These are phyloP conservation scores for Atractosteus spatula DNA, from an alignment of 2,113 vertebrate species.

Conservation along the genomic window DNA sequence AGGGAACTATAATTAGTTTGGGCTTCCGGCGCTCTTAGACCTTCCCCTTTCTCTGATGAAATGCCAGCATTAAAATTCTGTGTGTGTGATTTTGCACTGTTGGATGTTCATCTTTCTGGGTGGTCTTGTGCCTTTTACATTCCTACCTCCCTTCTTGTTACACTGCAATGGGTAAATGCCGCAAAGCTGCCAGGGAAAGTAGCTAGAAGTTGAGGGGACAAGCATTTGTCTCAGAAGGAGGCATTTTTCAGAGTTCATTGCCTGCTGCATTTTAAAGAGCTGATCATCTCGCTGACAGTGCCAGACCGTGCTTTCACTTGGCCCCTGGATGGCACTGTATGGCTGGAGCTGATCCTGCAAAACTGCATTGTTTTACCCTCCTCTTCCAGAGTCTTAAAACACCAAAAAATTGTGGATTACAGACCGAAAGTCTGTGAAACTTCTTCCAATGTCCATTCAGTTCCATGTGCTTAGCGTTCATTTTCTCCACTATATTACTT, in stretches of 20 bases:
- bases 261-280: constrained; percentile 41
- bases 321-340: constrained; percentile 72
- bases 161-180: constrained; percentile 30
- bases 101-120: constrained; percentile 40
- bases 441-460: no score
- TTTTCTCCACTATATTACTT: no score
- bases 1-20: constrained; percentile 65
- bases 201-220: constrained; percentile 27
- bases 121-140: constrained; percentile 32
- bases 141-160: constrained; percentile 20
- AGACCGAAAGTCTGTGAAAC: no score
- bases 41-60: constrained; percentile 29
- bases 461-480: no score
- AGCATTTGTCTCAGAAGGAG: background rate
- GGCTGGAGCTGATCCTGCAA: constrained; percentile 40
- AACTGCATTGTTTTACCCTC: no score
- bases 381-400: no score
- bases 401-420: no score
- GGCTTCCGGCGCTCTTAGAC: constrained; percentile 49
- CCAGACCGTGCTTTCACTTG: constrained; percentile 44
- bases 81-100: constrained; percentile 43
- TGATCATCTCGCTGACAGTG: constrained; percentile 40
- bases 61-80: constrained; percentile 33
- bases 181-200: constrained; percentile 29
- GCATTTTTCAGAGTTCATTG: constrained; percentile 26